Conservation (phyloP, 2,113 vertebrate genomes). For the Parotia lawesii region DNA sequence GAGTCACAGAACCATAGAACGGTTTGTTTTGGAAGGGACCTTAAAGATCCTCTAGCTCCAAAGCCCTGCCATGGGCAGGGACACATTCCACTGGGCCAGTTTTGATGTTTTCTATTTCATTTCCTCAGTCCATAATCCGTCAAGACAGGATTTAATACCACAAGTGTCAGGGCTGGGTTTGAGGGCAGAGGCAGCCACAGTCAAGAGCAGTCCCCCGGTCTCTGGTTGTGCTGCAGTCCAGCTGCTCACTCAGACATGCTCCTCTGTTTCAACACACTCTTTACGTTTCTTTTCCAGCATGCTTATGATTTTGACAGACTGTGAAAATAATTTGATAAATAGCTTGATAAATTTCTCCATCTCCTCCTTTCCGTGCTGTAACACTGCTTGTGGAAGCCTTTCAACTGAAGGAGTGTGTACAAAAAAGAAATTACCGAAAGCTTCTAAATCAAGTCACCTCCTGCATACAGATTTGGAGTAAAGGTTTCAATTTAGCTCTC, state of each 20-base stretch:
- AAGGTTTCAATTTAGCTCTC: slow-evolving; percentile 46
- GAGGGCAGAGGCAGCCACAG: background rate
- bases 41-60: background rate
- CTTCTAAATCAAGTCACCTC: slow-evolving; percentile 46
- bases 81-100: background rate
- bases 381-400: slow-evolving; percentile 19
- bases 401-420: slow-evolving; percentile 39
- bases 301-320: slow-evolving; percentile 30
- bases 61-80: background rate
- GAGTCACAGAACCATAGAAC: background rate
- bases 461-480: slow-evolving; percentile 42
- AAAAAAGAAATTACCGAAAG: slow-evolving; percentile 51
- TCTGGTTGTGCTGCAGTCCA: background rate
- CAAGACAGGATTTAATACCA: background rate
- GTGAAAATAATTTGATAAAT: slow-evolving; percentile 53
- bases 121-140: background rate
- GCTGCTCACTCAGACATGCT: background rate
- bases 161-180: background rate
- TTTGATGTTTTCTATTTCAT: background rate
- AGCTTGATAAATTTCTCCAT: slow-evolving; percentile 52
- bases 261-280: background rate
- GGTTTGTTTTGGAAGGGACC: background rate
- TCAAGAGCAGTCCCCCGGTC: background rate
- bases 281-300: background rate
- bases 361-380: slow-evolving; percentile 14